Evolutionary conservation across 2,113 vertebrate species (phyloP).

Genomic region (Acinonyx jubatus): DNA sequence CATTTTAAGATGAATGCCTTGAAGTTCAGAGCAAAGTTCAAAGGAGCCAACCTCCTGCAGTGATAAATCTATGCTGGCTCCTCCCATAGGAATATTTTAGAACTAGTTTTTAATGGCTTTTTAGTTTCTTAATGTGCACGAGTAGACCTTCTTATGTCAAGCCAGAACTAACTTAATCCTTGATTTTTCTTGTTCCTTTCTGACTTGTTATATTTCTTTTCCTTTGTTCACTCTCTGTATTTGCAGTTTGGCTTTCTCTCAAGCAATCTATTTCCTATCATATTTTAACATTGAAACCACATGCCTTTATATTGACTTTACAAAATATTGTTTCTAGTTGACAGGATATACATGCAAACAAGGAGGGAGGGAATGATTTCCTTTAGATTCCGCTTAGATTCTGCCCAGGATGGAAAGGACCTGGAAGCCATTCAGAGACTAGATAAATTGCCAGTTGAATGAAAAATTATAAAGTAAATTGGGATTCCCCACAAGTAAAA

Average conservation of each 20-base stretch:
- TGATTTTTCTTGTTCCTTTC: neutral
- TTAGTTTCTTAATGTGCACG: neutral
- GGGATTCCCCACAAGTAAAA: conserved; percentile 13
- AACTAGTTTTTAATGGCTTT: neutral
- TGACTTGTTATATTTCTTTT: neutral
- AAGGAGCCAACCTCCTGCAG: neutral
- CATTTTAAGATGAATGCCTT: neutral
- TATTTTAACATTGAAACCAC: conserved; percentile 14
- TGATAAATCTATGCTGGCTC: neutral
- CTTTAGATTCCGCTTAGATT: neutral
- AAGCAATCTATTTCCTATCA: neutral
- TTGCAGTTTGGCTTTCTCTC: neutral
- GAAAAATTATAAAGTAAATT: conserved; percentile 22
- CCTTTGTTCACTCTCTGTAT: neutral
- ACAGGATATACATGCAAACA: neutral
- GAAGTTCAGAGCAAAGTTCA: neutral
- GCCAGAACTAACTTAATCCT: neutral
- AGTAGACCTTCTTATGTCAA: neutral
- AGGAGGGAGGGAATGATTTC: neutral
- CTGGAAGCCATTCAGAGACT: conserved; percentile 47
- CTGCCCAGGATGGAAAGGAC: conserved; percentile 44
- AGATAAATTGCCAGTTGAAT: neutral
- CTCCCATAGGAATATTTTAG: neutral
- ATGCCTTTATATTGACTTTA: neutral
- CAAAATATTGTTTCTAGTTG: neutral